Evolutionary conservation across 2,888 invertebrate genomes (phyloP), one percentile per base, ranked within the genome.

Genomic region (Neuroscelio doddi): DNA sequence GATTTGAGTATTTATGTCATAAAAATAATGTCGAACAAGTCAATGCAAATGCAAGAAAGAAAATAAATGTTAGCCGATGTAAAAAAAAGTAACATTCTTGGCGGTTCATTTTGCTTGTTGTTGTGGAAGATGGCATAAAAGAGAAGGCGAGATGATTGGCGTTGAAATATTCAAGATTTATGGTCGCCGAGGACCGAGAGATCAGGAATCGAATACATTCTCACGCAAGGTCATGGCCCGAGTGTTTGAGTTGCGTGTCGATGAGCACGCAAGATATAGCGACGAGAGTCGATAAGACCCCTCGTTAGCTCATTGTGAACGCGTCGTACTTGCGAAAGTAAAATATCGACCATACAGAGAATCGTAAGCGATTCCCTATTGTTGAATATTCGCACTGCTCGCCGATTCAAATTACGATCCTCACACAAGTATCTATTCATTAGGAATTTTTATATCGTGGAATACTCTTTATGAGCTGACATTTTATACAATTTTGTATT

Each of bases 101-200:
- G 46, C 39, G 47, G 51, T 42, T 59, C 36, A 64, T 64, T 59
- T 59, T 45, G 59, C 56, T 50, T 41, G 42, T 15, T 55, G 47
- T 34, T n/a, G 41, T 24, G 27, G 58, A 55, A 46, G 49, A 59
- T 38, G 36, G 49, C 56, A 56, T 39, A 56, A 69, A 56, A 64
- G 67, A 47, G 44, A 69, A 59, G 65, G 69, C 50, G 63, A 70
- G 71, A 71, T 77, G 77, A 79, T 78, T 79, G 79, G 77, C 79
- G 73, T 74, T 75, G 76, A 76, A 73, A 64, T 73, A 47, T 59
- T 34, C 44, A 69, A 75, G 77, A 80, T 79, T 79, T 78, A 78
- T 76, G 75, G 69, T 65, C 73, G 65, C 47, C 68, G 67, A 66
- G 53, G 72, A 71, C 46, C 67, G 70, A 66, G 50, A 46, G 69